Evolutionary conservation across 1,140 invertebrate genomes (phyloP).

Genomic region (Drosophila bipectinata): DNA sequence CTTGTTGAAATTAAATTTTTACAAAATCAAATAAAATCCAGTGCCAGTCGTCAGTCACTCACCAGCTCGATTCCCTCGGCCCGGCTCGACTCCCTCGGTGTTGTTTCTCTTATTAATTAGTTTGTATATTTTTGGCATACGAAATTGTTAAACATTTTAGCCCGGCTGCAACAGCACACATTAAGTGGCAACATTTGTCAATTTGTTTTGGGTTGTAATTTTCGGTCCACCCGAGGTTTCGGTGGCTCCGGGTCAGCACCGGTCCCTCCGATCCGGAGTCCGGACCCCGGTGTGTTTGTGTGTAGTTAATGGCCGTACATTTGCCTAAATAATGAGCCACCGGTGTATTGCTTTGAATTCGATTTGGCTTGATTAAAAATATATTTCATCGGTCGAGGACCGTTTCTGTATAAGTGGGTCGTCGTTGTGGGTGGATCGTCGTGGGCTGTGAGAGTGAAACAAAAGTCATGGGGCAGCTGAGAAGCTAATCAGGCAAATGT

Average conservation of each 20-base stretch:
- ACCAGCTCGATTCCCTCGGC: conserved; percentile 6
- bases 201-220: conserved; percentile 65
- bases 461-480: conserved; percentile 51
- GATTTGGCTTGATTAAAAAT: conserved; percentile 80
- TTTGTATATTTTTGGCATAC: conserved; percentile 80
- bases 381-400: conserved; percentile 73
- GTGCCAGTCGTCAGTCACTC: conserved; percentile 36
- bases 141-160: conserved; percentile 79
- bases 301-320: conserved; percentile 79
- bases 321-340: conserved; percentile 80
- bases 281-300: conserved; percentile 35
- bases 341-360: conserved; percentile 81
- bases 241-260: conserved; percentile 17
- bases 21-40: conserved; percentile 81
- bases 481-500: conserved; percentile 77
- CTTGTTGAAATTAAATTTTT: conserved; percentile 79
- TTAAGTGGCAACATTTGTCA: conserved; percentile 81
- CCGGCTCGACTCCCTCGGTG: conserved; percentile 45
- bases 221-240: conserved; percentile 10
- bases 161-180: conserved; percentile 49
- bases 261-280: not conserved
- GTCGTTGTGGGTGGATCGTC: conserved; percentile 21
- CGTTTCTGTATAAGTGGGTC: conserved; percentile 31
- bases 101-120: conserved; percentile 73
- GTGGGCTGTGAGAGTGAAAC: conserved; percentile 11